Conservation (phyloP, 2,113 vertebrate species). For the Martes martes region DNA sequence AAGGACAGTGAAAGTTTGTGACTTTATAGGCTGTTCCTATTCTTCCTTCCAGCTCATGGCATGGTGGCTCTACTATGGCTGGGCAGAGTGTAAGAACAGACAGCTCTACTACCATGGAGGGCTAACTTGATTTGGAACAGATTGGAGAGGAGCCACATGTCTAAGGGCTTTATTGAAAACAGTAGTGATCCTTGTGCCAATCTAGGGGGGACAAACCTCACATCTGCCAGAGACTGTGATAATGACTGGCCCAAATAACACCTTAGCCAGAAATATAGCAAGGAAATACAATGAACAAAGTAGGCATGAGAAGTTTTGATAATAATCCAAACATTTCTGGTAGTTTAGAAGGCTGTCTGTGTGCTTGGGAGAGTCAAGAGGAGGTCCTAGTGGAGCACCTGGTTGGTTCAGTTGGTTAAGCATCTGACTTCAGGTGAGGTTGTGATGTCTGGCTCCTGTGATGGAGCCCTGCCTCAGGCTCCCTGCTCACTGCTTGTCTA, state of each 20-base stretch:
- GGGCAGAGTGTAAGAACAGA: not conserved
- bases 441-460: not conserved
- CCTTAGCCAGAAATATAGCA: not conserved
- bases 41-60: not conserved
- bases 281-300: not conserved
- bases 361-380: not conserved
- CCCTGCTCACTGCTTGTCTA: not conserved
- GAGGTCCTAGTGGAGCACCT: not conserved
- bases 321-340: not conserved
- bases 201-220: not conserved
- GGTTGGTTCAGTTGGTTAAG: not conserved
- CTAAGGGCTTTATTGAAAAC: not conserved
- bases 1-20: not conserved
- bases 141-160: not conserved
- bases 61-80: not conserved
- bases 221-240: not conserved
- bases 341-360: not conserved
- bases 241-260: not conserved
- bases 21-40: not conserved
- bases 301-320: not conserved
- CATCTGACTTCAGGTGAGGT: not conserved
- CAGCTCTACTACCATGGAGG: not conserved
- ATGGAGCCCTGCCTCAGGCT: not conserved
- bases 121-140: not conserved
- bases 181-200: not conserved